Evolutionary conservation across 2,888 invertebrate genomes (phyloP).

Genomic region (Sepioteuthis lessoniana): DNA sequence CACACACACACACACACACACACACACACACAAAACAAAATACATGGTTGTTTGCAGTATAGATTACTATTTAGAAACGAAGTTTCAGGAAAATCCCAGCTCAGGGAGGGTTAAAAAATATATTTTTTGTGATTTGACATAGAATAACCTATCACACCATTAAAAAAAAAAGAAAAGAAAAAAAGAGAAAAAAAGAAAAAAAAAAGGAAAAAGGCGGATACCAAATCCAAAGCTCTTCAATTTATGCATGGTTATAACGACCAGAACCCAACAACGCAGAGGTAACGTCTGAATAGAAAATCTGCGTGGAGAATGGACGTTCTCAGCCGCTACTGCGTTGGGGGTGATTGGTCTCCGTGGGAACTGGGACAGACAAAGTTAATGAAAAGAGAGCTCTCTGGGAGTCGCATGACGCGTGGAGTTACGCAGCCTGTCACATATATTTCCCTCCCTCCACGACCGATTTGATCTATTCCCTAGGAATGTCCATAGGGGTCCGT

Average conservation of each 20-base stretch:
- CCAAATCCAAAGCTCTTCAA: no score
- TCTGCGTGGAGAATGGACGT: not conserved
- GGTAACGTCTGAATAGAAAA: not conserved
- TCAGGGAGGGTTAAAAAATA: no score
- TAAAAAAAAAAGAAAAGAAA: no score
- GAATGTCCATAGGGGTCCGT: conserved; percentile 33
- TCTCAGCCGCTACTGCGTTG: not conserved
- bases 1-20: no score
- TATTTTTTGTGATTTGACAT: no score
- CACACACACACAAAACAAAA: no score
- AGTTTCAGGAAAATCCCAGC: no score
- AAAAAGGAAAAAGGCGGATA: no score
- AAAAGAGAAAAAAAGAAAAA: no score
- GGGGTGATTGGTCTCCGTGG: conserved; percentile 15
- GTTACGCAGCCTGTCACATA: conserved; percentile 33
- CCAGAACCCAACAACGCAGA: not conserved
- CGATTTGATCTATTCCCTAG: not conserved
- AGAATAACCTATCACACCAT: no score
- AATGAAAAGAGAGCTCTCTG: not conserved
- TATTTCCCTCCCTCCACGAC: not conserved
- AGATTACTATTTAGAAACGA: no score
- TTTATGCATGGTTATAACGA: not conserved
- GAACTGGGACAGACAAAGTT: conserved; percentile 33
- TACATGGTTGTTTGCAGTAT: no score
- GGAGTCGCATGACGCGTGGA: conserved; percentile 1